These are phyloP conservation scores for Nasua narica DNA, from an alignment of 2,797 vertebrate genomes.

Conservation along the genomic window DNA sequence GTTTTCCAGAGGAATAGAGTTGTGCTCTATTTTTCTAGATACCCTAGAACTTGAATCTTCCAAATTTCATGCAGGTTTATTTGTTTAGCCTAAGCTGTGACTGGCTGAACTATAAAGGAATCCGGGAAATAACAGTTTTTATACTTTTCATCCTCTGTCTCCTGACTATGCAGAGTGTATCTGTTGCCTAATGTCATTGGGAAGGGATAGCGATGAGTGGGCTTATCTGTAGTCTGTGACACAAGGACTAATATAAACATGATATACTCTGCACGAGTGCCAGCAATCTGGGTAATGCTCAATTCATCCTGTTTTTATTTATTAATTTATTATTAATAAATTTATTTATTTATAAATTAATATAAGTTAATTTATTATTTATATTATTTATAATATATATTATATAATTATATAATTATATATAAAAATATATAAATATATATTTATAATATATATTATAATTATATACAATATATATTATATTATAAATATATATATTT, in stretches of 20 bases:
- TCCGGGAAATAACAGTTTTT: not conserved
- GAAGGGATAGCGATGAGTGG: not conserved
- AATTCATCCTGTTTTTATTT: accelerated
- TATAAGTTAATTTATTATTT: no score
- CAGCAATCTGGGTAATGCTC: not conserved
- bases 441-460: no score
- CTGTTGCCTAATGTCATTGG: not conserved
- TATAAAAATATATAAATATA: no score
- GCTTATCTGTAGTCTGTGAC: not conserved
- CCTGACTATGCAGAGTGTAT: not conserved
- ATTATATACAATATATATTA: no score
- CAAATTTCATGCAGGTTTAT: not conserved
- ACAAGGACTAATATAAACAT: not conserved
- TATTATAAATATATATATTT: no score
- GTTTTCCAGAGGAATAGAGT: not conserved
- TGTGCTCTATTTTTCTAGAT: not conserved
- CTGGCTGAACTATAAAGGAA: not conserved
- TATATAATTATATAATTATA: no score
- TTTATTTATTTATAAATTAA: no score
- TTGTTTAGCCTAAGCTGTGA: not conserved
- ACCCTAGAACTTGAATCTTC: not conserved
- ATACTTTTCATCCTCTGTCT: not conserved
- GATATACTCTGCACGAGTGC: not conserved
- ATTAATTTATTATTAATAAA: no score
- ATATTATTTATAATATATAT: no score